Base-by-base conservation (phyloP, 2,888 invertebrate species). In the Tethea ocularis region DNA sequence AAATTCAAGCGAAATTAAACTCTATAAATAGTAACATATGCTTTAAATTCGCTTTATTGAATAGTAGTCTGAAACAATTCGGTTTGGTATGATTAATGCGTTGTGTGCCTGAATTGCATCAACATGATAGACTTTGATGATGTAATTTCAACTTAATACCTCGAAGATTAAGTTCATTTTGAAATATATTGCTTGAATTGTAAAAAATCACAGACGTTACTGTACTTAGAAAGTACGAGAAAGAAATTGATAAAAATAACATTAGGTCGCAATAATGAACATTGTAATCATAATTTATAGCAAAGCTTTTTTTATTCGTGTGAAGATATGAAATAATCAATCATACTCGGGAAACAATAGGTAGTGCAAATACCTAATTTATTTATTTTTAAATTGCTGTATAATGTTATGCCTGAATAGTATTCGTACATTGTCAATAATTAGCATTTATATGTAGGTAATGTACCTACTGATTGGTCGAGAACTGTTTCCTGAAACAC, bases 1-100 rank as follows among this genome's bases (percentile, higher is more conserved):
- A 74, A 57, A 29, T 20, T 10, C 65, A 69, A 65, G 41, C 62
- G 5, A 81, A 62, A 73, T 60, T 71, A 41, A 70, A 76, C 79
- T 75, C 58, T 82, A 78, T 23, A 0, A 0, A n/a, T 2, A 4
- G 24, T 0, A 36, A 36, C n/a, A 1, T 74, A 82, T 67, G 72
- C 75, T 68, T 70, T 38, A 69, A 69, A 81, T 71, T 78, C 23
- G 57, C 60, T 38, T 23, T 6, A 33, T 29, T 24, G 33, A 65
- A 57, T 63, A 69, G 22, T 72, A 78, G 82, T 84, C 83, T 87
- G 79, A 86, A 90, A 90, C 90, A 88, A 89, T 91, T 92, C 86
- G 81, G 82, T 85, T 87, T 84, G 80, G 80, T 85, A 91, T 92
- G 92, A 92, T 92, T 92, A 88, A 92, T 92, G 92, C 84, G 81